phyloP scores from a whole-genome alignment of 2,113 vertebrate genomes.

The Ranitomeya imitator region DNA sequence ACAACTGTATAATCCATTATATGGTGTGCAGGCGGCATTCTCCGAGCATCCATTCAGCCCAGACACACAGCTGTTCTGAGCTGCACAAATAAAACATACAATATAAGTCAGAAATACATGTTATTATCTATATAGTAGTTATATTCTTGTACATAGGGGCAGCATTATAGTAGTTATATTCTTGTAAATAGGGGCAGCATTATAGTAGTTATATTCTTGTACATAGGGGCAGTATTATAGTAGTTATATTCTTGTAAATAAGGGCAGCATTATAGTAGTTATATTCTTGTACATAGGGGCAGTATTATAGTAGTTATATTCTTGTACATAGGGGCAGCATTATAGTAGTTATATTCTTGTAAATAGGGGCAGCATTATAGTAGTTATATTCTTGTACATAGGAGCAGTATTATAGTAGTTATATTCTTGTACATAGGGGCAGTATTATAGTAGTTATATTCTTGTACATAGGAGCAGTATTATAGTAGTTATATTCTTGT shows the following conservation, averaged over 20 bases:
- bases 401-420: constrained; percentile 13
- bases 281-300: neutral
- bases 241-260: constrained; percentile 20
- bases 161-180: neutral
- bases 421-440: neutral
- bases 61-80: neutral
- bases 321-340: neutral
- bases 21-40: constrained; percentile 59
- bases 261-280: constrained; percentile 6
- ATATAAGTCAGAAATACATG: neutral
- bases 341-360: constrained; percentile 9
- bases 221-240: constrained; percentile 7
- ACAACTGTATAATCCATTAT: constrained; percentile 56
- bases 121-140: neutral
- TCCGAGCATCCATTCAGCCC: constrained; percentile 46
- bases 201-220: constrained; percentile 5
- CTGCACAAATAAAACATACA: neutral
- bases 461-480: too few species aligned
- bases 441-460: neutral
- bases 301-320: constrained; percentile 8
- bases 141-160: too few species aligned
- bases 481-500: too few species aligned
- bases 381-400: neutral
- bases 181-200: neutral
- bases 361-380: neutral